Conservation (phyloP, 2,797 vertebrate genomes). For the Arctocebus calabarensis region DNA sequence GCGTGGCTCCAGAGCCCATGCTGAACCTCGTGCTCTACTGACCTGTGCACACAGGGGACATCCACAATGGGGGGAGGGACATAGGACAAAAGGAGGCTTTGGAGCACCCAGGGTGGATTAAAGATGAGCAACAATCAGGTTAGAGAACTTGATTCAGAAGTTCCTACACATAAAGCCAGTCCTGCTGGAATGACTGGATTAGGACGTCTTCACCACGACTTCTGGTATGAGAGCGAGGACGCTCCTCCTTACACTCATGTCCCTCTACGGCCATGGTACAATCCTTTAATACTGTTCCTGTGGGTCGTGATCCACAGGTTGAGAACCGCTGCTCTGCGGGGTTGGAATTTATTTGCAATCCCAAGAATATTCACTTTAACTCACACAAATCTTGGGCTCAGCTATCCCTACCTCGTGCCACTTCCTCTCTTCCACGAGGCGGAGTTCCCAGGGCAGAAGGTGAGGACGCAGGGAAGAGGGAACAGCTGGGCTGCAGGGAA, state of each 20-base stretch:
- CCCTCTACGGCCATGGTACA: too few species aligned
- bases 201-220: neutral
- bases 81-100: neutral
- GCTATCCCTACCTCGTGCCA: neutral
- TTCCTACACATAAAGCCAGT: too few species aligned
- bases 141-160: neutral
- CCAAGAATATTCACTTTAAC: too few species aligned
- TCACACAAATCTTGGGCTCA: neutral
- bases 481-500: neutral
- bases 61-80: too few species aligned
- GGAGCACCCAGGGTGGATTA: too few species aligned
- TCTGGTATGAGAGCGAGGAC: too few species aligned
- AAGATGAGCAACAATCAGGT: neutral
- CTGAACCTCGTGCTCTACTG: neutral
- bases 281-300: too few species aligned
- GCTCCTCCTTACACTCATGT: neutral
- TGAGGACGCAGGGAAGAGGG: too few species aligned
- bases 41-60: neutral
- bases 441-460: neutral
- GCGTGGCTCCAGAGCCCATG: neutral
- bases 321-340: too few species aligned
- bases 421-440: neutral
- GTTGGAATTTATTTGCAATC: neutral
- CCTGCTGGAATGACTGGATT: neutral
- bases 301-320: too few species aligned